These are phyloP conservation scores for Protobothrops flavoviridis DNA, from an alignment of 2,113 vertebrate genomes.

Conservation along the genomic window DNA sequence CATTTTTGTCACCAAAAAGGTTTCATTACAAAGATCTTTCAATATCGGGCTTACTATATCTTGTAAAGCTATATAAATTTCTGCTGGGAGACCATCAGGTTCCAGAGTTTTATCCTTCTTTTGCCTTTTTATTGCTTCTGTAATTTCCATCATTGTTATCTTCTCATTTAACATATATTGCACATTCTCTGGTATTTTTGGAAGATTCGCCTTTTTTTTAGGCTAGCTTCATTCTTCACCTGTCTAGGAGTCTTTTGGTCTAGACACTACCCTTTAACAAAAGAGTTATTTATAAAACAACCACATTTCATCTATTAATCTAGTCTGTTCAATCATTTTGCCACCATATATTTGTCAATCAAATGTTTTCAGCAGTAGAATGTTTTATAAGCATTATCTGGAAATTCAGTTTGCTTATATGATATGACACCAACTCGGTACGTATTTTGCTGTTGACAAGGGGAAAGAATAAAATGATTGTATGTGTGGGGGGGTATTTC, in stretches of 20 bases:
- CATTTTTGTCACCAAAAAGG: too few species aligned
- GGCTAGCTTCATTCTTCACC: neutral
- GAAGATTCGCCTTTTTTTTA: too few species aligned
- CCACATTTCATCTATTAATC: neutral
- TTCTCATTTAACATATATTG: too few species aligned
- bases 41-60: too few species aligned
- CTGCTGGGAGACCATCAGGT: too few species aligned
- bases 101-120: too few species aligned
- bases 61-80: too few species aligned
- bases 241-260: neutral
- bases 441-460: neutral
- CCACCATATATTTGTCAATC: neutral
- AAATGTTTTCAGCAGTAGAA: neutral
- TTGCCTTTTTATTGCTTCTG: too few species aligned
- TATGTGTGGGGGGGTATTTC: accelerated
- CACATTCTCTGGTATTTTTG: too few species aligned
- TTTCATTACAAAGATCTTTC: too few species aligned
- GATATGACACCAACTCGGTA: neutral
- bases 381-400: neutral
- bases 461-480: neutral
- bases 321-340: neutral
- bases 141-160: too few species aligned
- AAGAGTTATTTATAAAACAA: neutral
- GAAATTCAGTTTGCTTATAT: neutral
- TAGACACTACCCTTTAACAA: neutral